A percentile compares a stretch with the other conserved stretches of the same genome.
Conservation (phyloP, 2,113 vertebrate genomes). For the Chunga burmeisteri region DNA sequence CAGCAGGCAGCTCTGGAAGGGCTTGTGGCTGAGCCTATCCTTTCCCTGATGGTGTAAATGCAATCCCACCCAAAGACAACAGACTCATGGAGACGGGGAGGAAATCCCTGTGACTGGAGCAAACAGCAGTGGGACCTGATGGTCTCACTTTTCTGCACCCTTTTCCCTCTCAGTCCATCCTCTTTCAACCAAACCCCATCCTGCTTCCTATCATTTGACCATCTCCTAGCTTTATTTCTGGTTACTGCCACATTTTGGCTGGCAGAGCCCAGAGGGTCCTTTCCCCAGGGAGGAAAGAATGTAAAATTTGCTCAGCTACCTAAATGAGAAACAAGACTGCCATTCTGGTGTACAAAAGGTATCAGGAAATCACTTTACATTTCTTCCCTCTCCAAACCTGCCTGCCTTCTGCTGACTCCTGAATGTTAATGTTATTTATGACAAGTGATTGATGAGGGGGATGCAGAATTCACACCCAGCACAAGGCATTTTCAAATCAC, state of each 20-base stretch:
- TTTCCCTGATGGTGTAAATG: background rate
- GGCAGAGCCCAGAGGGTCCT: background rate
- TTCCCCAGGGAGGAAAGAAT: background rate
- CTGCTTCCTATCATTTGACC: background rate
- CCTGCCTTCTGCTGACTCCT: conserved; percentile 29
- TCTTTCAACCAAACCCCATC: background rate
- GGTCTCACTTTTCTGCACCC: background rate
- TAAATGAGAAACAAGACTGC: background rate
- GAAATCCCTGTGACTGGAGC: background rate
- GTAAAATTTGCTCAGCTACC: background rate
- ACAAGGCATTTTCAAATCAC: conserved; percentile 53
- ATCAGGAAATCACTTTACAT: conserved; percentile 28
- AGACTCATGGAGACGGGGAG: background rate
- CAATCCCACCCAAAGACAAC: background rate
- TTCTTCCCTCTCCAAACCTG: background rate
- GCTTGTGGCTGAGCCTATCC: fast-evolving
- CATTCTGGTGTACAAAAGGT: background rate
- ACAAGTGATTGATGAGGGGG: conserved; percentile 59
- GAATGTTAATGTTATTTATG: conserved; percentile 60
- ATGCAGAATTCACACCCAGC: conserved; percentile 34
- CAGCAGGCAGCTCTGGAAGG: background rate
- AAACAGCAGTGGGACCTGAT: background rate
- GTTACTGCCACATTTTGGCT: background rate
- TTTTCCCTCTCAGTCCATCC: background rate
- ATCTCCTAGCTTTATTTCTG: background rate